These are phyloP conservation scores for Ips nitidus DNA, from an alignment of 1,140 invertebrate species.

Conservation along the genomic window DNA sequence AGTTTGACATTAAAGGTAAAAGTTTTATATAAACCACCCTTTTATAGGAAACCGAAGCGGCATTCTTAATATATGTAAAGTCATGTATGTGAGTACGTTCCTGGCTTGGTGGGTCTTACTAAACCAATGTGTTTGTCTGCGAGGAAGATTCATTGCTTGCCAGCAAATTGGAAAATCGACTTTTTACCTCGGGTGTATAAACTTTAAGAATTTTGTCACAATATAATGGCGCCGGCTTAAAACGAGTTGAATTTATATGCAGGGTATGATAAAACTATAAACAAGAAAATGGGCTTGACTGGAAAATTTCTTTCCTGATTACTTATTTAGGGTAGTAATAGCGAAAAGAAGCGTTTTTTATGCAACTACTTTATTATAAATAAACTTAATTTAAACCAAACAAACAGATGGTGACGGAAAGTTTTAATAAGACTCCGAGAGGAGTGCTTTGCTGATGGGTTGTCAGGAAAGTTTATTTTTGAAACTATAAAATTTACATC, in stretches of 20 bases:
- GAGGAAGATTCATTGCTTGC: constrained; percentile 31
- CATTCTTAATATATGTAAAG: constrained; percentile 37
- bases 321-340: neutral
- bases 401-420: constrained; percentile 4
- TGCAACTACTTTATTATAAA: constrained; percentile 1
- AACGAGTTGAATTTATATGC: neutral
- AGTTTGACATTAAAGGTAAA: constrained; percentile 35
- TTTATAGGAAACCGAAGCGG: constrained; percentile 14
- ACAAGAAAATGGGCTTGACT: neutral
- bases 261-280: constrained; percentile 2
- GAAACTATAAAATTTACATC: constrained; percentile 7
- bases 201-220: constrained; percentile 25
- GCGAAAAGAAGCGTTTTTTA: neutral
- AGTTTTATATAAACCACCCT: constrained; percentile 34
- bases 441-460: neutral
- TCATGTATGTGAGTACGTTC: constrained; percentile 27
- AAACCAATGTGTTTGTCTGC: constrained; percentile 27
- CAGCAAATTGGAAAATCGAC: constrained; percentile 32
- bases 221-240: constrained; percentile 16
- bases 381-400: constrained; percentile 4
- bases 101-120: constrained; percentile 1
- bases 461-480: constrained; percentile 5
- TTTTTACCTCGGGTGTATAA: constrained; percentile 26
- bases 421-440: neutral
- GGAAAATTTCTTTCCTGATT: neutral